These are phyloP conservation scores for Chaetophractus vellerosus DNA, from an alignment of 2,797 vertebrate genomes.

Conservation along the genomic window DNA sequence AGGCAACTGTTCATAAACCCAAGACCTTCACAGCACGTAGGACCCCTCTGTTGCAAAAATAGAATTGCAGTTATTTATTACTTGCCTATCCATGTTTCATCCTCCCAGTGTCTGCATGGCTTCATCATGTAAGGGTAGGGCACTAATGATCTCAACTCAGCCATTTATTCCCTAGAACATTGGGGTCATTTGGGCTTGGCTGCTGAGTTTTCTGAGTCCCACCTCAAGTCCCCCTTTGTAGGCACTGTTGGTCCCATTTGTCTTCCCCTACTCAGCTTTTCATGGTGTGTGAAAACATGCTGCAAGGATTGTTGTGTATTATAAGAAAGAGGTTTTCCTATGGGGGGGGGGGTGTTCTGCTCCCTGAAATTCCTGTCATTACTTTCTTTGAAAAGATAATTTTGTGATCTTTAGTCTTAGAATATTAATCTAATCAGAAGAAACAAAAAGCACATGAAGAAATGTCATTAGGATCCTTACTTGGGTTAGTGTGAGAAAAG, in stretches of 20 bases:
- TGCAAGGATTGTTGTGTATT: conserved; percentile 10
- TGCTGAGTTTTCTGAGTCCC: neutral
- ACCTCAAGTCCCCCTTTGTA: neutral
- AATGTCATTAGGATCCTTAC: neutral
- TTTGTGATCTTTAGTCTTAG: conserved; percentile 72
- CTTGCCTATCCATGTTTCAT: neutral
- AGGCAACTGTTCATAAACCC: neutral
- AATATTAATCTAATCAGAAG: conserved; percentile 22
- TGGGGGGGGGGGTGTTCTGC: neutral
- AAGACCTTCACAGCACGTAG: neutral
- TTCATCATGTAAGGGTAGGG: neutral
- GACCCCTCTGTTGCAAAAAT: neutral
- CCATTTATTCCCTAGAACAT: neutral
- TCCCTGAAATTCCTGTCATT: conserved; percentile 24
- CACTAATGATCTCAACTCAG: neutral
- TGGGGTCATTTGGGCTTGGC: neutral
- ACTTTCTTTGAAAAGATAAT: conserved; percentile 70
- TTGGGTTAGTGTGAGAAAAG: neutral
- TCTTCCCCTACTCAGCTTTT: neutral
- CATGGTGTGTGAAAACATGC: neutral
- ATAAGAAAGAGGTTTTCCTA: conserved; percentile 47
- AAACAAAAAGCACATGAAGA: neutral
- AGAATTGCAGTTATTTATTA: neutral
- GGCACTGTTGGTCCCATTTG: neutral
- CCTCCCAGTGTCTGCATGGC: neutral